Conservation (phyloP, 2,888 invertebrate genomes). For the Julus scanicus region DNA sequence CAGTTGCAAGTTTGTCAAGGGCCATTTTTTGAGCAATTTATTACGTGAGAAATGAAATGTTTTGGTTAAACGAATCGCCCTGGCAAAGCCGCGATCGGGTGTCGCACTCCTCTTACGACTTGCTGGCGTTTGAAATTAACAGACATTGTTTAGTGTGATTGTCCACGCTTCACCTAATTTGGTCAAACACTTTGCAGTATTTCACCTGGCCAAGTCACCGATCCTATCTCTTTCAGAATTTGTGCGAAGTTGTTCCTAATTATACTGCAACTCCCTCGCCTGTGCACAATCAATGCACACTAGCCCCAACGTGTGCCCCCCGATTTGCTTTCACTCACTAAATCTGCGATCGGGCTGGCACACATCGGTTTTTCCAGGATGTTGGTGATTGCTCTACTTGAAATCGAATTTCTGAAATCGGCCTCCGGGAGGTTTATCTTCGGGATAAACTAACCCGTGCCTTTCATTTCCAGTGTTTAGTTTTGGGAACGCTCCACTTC, state of each 20-base stretch:
- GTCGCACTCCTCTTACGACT: not conserved
- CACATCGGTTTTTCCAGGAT: conserved; percentile 29
- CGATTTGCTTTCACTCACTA: conserved; percentile 6
- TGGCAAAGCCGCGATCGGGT: not conserved
- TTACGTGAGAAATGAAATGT: not conserved
- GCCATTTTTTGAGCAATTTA: not conserved
- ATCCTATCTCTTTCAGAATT: conserved; percentile 44
- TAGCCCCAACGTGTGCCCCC: too few relatives aligned
- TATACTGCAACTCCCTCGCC: not conserved
- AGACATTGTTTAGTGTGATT: not conserved
- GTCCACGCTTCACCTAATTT: not conserved
- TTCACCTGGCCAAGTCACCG: not conserved
- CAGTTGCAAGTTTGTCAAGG: not conserved
- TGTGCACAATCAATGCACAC: conserved; percentile 10
- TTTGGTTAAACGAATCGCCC: not conserved
- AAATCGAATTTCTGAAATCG: conserved; percentile 19
- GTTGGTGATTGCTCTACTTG: conserved; percentile 48
- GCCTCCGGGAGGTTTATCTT: conserved; percentile 50
- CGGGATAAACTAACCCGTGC: conserved; percentile 54
- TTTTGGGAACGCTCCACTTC: conserved; percentile 47
- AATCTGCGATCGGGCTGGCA: not conserved
- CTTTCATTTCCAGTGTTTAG: conserved; percentile 57
- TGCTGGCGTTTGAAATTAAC: not conserved
- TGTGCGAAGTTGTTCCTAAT: conserved; percentile 4
- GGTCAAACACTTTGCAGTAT: not conserved